phyloP scores from a whole-genome alignment of 2,888 invertebrate species.

The Eumerus sabulonum region DNA sequence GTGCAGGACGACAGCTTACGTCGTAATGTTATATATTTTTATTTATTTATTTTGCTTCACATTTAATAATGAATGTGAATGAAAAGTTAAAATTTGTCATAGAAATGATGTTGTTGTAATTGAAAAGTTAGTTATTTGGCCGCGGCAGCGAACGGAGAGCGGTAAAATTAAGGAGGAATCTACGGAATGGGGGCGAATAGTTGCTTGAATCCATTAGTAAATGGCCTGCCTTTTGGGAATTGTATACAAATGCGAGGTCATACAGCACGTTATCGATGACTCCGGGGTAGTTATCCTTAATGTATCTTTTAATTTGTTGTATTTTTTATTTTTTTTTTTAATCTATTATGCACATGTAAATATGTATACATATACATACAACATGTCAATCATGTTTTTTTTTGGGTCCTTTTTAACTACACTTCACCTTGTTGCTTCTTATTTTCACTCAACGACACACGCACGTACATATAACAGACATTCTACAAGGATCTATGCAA shows the following conservation, averaged over 20 bases:
- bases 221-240: slow-evolving; percentile 53
- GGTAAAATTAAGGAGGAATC: too few relatives aligned
- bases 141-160: too few relatives aligned
- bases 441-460: background rate
- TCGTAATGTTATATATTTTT: too few relatives aligned
- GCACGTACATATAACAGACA: background rate
- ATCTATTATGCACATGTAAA: slow-evolving; percentile 10
- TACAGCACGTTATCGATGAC: slow-evolving; percentile 27
- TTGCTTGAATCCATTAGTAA: slow-evolving; percentile 20
- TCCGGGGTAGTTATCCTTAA: slow-evolving; percentile 31
- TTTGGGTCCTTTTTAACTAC: too few relatives aligned
- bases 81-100: slow-evolving; percentile 38
- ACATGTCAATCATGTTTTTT: too few relatives aligned
- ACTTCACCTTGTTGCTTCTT: slow-evolving; percentile 54
- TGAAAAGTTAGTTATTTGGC: background rate
- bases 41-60: background rate
- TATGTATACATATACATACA: background rate
- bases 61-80: slow-evolving; percentile 19
- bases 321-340: slow-evolving; percentile 6
- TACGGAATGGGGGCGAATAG: too few relatives aligned
- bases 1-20: too few relatives aligned
- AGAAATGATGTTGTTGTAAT: slow-evolving; percentile 1
- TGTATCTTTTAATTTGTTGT: slow-evolving; percentile 37
- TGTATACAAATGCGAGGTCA: slow-evolving; percentile 13
- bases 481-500: slow-evolving; percentile 28